phyloP scores from a whole-genome alignment of 2,888 invertebrate genomes.

The Apamea monoglypha region DNA sequence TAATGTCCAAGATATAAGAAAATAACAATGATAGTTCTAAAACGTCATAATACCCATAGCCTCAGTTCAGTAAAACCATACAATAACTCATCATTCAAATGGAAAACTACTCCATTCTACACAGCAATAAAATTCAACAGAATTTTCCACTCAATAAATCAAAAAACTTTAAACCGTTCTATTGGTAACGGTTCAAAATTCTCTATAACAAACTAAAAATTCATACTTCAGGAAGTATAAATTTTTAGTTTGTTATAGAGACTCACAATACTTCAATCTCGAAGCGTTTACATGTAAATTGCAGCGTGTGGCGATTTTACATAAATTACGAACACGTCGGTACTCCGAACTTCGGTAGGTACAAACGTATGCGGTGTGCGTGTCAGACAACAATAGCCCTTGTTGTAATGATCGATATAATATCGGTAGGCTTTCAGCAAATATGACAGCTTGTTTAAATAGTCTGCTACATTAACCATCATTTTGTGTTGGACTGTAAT shows the following conservation, averaged over 20 bases:
- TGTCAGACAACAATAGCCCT: constrained; percentile 46
- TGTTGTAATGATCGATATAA: constrained; percentile 52
- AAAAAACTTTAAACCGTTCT: not conserved
- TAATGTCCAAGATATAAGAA: no score
- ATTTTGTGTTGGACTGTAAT: constrained; percentile 1
- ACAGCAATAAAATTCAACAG: not conserved
- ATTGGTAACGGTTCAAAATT: constrained; percentile 10
- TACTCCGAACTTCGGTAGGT: constrained; percentile 9
- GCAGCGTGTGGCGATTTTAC: constrained; percentile 55
- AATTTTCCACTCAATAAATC: constrained; percentile 14
- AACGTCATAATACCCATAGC: not conserved
- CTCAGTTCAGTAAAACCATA: not conserved
- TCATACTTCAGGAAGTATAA: no score
- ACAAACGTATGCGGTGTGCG: constrained; percentile 27
- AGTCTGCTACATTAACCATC: constrained; percentile 19
- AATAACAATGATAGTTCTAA: not conserved
- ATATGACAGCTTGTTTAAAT: constrained; percentile 52
- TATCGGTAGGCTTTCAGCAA: constrained; percentile 28
- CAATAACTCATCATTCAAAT: not conserved
- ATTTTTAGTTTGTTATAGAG: no score
- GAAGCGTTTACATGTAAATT: constrained; percentile 67
- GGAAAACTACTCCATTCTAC: not conserved
- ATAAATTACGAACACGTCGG: constrained; percentile 56
- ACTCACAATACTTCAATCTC: constrained; percentile 46
- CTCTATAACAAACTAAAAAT: constrained; percentile 25